Percentiles rank a stretch among this genome's conserved stretches.
phyloP scores from a whole-genome alignment of 2,888 invertebrate genomes.

The Amiota communis region DNA sequence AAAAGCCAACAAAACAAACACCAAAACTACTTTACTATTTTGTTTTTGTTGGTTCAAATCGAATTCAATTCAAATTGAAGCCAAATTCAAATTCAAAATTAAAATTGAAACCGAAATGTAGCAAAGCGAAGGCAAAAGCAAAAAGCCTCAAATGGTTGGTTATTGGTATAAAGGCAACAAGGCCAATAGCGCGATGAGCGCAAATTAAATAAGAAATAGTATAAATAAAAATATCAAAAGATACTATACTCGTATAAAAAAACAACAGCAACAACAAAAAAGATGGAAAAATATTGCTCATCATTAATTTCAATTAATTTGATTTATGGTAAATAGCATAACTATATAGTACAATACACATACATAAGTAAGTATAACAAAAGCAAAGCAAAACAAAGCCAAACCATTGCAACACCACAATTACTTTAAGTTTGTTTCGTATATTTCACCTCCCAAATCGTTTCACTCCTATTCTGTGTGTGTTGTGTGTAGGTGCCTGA shows the following conservation, averaged over 20 bases:
- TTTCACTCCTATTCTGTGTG: background rate
- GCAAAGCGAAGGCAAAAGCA: constrained; percentile 36
- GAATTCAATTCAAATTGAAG: background rate
- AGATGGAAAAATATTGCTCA: constrained; percentile 23
- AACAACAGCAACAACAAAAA: background rate
- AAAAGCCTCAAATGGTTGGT: constrained; percentile 15
- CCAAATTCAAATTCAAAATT: background rate
- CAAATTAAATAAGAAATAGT: no score
- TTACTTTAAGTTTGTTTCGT: background rate
- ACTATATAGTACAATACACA: no score
- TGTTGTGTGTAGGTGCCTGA: background rate
- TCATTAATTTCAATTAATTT: constrained; percentile 67
- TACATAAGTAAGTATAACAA: constrained; percentile 4
- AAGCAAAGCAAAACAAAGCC: background rate
- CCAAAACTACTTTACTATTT: background rate
- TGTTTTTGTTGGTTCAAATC: background rate
- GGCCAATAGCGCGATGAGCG: constrained; percentile 4
- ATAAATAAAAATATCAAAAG: no score
- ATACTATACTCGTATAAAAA: no score
- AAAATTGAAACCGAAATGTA: constrained; percentile 9
- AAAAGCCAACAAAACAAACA: constrained; percentile 3
- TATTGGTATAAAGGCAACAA: background rate
- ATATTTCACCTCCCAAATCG: background rate
- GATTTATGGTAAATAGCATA: constrained; percentile 55
- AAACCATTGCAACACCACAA: constrained; percentile 38